A percentile compares a stretch with the other conserved stretches of the same genome.
Evolutionary conservation across 2,888 invertebrate species (phyloP).

Genomic region (Netelia inedita): DNA sequence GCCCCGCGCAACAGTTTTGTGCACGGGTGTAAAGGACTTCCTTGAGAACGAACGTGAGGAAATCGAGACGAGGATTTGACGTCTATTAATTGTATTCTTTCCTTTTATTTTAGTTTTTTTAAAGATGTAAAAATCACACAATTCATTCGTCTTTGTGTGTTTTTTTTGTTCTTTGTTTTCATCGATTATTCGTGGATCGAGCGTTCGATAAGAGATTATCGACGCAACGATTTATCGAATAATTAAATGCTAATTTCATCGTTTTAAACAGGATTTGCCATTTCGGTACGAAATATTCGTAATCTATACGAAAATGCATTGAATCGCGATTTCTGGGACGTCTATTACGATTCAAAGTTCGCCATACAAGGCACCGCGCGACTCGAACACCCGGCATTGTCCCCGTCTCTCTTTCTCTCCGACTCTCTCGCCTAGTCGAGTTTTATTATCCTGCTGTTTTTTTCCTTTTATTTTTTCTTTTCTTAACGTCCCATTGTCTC

Average conservation of each 20-base stretch:
- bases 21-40: constrained; percentile 70
- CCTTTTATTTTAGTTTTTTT: background rate
- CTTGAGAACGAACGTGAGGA: constrained; percentile 76
- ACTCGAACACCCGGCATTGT: constrained; percentile 54
- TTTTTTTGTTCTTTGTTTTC: background rate
- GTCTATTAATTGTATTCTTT: constrained; percentile 34
- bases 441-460: constrained; percentile 19
- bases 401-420: constrained; percentile 56
- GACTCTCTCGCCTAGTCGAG: constrained; percentile 28
- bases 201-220: background rate
- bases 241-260: background rate
- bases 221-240: constrained; percentile 7
- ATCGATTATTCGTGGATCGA: background rate
- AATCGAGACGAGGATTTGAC: constrained; percentile 62
- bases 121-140: background rate
- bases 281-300: background rate
- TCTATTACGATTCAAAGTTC: constrained; percentile 37
- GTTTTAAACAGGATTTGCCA: background rate
- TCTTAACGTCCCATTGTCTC: constrained; percentile 56
- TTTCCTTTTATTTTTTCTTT: constrained; percentile 28
- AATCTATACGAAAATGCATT: constrained; percentile 19
- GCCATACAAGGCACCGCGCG: constrained; percentile 62
- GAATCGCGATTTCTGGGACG: constrained; percentile 14
- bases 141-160: background rate
- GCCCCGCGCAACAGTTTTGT: constrained; percentile 53